These are phyloP conservation scores for Drosophila malerkotliana DNA, from an alignment of 1,140 invertebrate species.

Conservation along the genomic window DNA sequence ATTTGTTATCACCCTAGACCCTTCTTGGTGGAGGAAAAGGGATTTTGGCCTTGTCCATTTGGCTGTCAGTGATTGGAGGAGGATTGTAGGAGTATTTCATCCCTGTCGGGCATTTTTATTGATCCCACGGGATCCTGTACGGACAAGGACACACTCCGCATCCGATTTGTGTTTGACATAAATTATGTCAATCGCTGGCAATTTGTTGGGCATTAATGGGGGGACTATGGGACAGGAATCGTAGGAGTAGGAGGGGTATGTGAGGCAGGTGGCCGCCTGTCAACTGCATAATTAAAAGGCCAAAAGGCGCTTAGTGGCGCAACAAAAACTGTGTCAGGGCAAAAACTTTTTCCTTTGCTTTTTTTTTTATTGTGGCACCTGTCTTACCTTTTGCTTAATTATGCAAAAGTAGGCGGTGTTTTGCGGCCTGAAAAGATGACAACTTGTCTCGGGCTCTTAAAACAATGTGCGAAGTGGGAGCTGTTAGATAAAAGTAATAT, in stretches of 20 bases:
- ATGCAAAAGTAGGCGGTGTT: slow-evolving; percentile 58
- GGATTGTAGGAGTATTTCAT: slow-evolving; percentile 21
- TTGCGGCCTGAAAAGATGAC: slow-evolving; percentile 39
- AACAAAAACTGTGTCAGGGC: slow-evolving; percentile 62
- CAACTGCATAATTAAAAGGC: slow-evolving; percentile 67
- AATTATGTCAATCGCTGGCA: slow-evolving; percentile 77
- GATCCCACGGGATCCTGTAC: slow-evolving; percentile 50
- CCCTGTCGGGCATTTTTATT: slow-evolving; percentile 55
- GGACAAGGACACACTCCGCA: slow-evolving; percentile 27
- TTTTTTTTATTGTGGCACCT: slow-evolving; percentile 39
- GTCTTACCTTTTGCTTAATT: slow-evolving; percentile 60
- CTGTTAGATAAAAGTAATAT: slow-evolving; percentile 57
- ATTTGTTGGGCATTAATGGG: slow-evolving; percentile 68
- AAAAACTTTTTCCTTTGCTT: slow-evolving; percentile 24
- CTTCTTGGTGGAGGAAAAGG: slow-evolving; percentile 43
- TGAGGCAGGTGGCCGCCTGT: slow-evolving; percentile 37
- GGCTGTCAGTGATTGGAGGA: slow-evolving; percentile 22
- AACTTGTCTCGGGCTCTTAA: slow-evolving; percentile 50
- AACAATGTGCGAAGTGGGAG: slow-evolving; percentile 38
- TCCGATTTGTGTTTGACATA: slow-evolving; percentile 59
- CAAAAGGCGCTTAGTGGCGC: slow-evolving; percentile 40
- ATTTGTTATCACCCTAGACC: slow-evolving; percentile 3
- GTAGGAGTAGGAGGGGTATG: neutral
- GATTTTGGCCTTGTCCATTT: slow-evolving; percentile 66
- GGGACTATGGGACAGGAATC: slow-evolving; percentile 10